Evolutionary conservation across 2,113 vertebrate species (phyloP).

Genomic region (Salvelinus namaycush): DNA sequence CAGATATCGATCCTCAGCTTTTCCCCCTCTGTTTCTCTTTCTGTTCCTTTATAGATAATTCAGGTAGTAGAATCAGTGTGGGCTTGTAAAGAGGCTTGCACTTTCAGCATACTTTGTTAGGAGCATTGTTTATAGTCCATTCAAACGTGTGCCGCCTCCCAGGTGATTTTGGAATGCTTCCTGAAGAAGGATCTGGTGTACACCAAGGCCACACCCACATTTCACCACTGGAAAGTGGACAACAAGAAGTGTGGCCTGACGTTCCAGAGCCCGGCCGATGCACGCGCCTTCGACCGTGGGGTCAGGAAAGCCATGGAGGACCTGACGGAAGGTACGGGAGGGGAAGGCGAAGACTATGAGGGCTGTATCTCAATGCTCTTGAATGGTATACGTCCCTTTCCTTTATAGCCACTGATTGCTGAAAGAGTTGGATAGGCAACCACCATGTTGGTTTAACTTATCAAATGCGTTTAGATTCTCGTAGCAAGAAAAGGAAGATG

Average conservation of each 20-base stretch:
- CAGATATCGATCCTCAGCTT: neutral
- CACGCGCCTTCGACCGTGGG: slow-evolving; percentile 92
- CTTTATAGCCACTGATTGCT: too few relatives aligned
- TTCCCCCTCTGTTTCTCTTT: neutral
- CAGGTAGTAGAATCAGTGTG: neutral
- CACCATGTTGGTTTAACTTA: too few relatives aligned
- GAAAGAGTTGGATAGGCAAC: too few relatives aligned
- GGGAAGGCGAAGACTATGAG: neutral
- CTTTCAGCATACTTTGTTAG: too few relatives aligned
- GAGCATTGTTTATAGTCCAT: too few relatives aligned
- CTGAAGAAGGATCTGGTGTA: slow-evolving; percentile 95
- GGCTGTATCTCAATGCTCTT: neutral
- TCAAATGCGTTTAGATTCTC: too few relatives aligned
- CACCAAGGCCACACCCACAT: slow-evolving; percentile 95
- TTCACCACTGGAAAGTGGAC: slow-evolving; percentile 98
- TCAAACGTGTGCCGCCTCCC: slow-evolving; percentile 4
- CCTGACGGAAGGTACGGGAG: slow-evolving; percentile 89
- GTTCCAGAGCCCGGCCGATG: slow-evolving; percentile 92
- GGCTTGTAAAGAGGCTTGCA: neutral
- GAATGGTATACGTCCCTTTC: too few relatives aligned
- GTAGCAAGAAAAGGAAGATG: too few relatives aligned
- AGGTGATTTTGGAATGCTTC: slow-evolving; percentile 95
- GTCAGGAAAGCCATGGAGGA: slow-evolving; percentile 97
- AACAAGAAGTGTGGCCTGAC: slow-evolving; percentile 93
- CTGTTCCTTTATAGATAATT: too few relatives aligned